Base-by-base conservation (phyloP, 2,797 vertebrate species). In the Eleutherodactylus coqui region DNA sequence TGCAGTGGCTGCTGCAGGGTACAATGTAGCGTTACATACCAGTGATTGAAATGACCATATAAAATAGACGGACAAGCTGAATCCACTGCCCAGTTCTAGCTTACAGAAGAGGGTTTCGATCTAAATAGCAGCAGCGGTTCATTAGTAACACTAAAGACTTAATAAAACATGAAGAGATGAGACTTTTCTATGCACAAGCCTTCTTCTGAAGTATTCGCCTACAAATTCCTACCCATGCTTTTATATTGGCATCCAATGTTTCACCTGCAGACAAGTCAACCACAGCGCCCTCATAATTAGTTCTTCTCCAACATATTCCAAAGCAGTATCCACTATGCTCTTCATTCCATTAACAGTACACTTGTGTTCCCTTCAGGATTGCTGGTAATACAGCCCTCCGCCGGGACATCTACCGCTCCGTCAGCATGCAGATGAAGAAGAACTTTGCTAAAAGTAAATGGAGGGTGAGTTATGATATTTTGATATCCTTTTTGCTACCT, bases 391-490 rank as follows among this genome's bases (percentile, higher is more conserved):
- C 96, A 19, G 96, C 96, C 62, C 95, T 96, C 75, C 94, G 94
- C 89, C 87, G 93, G 81, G 96, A 98, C 93, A 97, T 98, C 90
- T 96, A 95, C 89, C 93, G 93, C 16, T 97, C 97, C 8, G 96
- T 99, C 89, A 96, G 95, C 13, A 95, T 96, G 87, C 97, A 98
- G 94, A 96, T 98, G 88, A 96, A 97, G 93, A 98, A 95, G 88
- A 98, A 96, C 92, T 98, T 98, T 90, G 95, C 96, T 92, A 97
- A 95, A 94, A 97, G 95, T 87, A 99, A 96, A 88, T 99, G 98
- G 98, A 96, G 93, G 95, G 98, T 99, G 88, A 94, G 95, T 91
- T 38, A 34, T 53, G 21, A 27, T 10, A 45, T 13, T 72, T 14
- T 43, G 1, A 24, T 34, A 10, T 10, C 41, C 6, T 21, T 5